phyloP scores from a whole-genome alignment of 1,140 invertebrate genomes.

The Paraescarpia echinospica region DNA sequence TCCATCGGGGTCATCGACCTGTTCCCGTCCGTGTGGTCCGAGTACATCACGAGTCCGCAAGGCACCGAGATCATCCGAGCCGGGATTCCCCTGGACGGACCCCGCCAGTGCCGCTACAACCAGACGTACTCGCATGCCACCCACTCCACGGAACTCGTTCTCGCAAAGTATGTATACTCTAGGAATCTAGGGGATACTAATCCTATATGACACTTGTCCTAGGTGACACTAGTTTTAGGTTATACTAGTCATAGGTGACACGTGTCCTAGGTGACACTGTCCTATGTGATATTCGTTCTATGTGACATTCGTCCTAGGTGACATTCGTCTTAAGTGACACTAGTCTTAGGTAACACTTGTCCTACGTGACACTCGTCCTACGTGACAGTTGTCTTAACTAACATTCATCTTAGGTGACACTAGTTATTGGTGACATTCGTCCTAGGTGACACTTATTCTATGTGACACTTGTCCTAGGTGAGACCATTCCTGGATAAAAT shows the following conservation, averaged over 20 bases:
- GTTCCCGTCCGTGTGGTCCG: not conserved
- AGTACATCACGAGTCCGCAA: not conserved
- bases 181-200: not conserved
- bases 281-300: not conserved
- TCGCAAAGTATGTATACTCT: not conserved
- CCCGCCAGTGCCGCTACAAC: not conserved
- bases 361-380: not conserved
- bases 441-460: not conserved
- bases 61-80: not conserved
- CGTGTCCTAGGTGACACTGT: not conserved
- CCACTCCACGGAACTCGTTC: not conserved
- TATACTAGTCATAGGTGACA: not conserved
- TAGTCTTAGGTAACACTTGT: not conserved
- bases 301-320: not conserved
- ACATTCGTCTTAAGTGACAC: not conserved
- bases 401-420: not conserved
- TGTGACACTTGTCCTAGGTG: not conserved
- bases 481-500: too few relatives aligned
- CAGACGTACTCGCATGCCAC: not conserved
- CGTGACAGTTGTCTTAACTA: not conserved
- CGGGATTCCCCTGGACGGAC: not conserved
- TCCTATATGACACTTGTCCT: not conserved
- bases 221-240: not conserved
- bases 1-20: not conserved
- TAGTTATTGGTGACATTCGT: not conserved